phyloP scores from a whole-genome alignment of 2,888 invertebrate species.

The Neoaliturus tenellus region DNA sequence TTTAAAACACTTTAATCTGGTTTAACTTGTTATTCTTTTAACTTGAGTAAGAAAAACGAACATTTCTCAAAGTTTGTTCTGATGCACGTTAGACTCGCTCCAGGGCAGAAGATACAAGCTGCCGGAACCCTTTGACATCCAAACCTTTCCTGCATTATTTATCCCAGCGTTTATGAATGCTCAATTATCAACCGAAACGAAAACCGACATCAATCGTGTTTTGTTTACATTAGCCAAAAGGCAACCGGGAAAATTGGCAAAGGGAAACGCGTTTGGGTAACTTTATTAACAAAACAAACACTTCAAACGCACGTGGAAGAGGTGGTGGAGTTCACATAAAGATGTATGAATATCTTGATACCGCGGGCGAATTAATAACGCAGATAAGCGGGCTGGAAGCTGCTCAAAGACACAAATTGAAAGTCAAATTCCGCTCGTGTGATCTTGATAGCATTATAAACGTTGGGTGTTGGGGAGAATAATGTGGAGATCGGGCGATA shows the following conservation, averaged over 20 bases:
- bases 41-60: too few relatives aligned
- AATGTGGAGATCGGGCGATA: conserved; percentile 10
- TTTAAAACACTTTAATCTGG: too few relatives aligned
- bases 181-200: not conserved
- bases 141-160: not conserved
- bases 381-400: conserved; percentile 13
- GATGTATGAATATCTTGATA: conserved; percentile 28
- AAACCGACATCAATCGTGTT: conserved; percentile 23
- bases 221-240: conserved; percentile 1
- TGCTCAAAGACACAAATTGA: conserved; percentile 47
- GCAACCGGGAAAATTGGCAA: conserved; percentile 7
- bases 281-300: not conserved
- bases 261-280: not conserved
- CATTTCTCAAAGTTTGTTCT: too few relatives aligned
- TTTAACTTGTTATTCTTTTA: too few relatives aligned
- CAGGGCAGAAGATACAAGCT: too few relatives aligned
- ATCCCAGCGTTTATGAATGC: not conserved
- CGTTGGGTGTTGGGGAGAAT: conserved; percentile 8
- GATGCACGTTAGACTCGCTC: too few relatives aligned
- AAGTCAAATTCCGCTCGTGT: conserved; percentile 36
- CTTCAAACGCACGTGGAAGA: not conserved
- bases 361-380: conserved; percentile 17
- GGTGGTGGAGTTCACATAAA: conserved; percentile 8
- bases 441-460: conserved; percentile 49
- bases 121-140: conserved; percentile 11